Percentiles rank a stretch among this genome's conserved stretches.
Evolutionary conservation across 2,888 invertebrate genomes (phyloP).

Genomic region (Lepidocyrtinus sp.): DNA sequence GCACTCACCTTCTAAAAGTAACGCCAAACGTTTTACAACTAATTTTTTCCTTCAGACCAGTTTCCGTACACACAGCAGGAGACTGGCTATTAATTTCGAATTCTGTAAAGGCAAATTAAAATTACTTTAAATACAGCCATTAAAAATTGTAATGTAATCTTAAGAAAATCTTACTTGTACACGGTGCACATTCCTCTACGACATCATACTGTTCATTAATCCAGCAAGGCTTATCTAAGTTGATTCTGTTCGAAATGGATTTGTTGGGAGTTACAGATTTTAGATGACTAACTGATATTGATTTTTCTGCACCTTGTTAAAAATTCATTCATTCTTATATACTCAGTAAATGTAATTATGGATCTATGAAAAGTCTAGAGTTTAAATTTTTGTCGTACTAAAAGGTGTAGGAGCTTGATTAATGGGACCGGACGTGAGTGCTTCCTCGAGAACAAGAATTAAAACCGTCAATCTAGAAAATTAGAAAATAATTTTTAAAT

Average conservation of each 20-base stretch:
- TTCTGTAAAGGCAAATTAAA: too few species aligned
- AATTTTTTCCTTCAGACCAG: conserved; percentile 87
- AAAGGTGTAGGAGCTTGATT: conserved; percentile 59
- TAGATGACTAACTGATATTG: too few species aligned
- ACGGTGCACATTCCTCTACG: conserved; percentile 86
- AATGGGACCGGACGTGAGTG: conserved; percentile 59
- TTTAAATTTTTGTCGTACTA: too few species aligned
- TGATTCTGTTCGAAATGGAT: conserved; percentile 75
- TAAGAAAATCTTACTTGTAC: conserved; percentile 79
- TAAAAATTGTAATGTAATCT: background rate
- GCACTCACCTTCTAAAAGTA: conserved; percentile 84
- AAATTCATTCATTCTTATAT: too few species aligned
- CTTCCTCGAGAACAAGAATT: conserved; percentile 82
- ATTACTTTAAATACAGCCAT: too few species aligned
- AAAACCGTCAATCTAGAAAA: conserved; percentile 83
- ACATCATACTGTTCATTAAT: conserved; percentile 81
- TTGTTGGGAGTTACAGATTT: conserved; percentile 78
- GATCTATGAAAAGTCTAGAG: too few species aligned
- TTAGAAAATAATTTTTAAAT: too few species aligned
- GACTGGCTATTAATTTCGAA: conserved; percentile 88
- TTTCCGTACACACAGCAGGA: conserved; percentile 86
- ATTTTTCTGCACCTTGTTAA: too few species aligned
- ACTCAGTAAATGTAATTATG: background rate
- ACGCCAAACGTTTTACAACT: conserved; percentile 84
- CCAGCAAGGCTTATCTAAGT: conserved; percentile 76